phyloP scores from a whole-genome alignment of 2,888 invertebrate species.

The Amblyjoppa proteus region DNA sequence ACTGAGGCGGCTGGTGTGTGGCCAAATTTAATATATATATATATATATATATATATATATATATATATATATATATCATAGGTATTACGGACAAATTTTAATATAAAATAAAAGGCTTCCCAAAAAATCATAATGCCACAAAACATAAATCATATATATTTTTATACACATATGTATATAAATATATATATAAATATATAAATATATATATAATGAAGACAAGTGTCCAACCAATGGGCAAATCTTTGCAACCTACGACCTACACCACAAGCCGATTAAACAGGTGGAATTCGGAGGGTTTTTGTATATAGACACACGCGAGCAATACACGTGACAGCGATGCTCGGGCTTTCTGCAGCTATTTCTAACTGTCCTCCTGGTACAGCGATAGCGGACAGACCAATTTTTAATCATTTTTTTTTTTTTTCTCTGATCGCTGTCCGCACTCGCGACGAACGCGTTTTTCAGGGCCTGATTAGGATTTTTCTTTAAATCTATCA shows the following conservation, averaged over 20 bases:
- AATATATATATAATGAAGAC: slow-evolving; percentile 51
- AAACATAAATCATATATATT: slow-evolving; percentile 58
- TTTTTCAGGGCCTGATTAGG: slow-evolving; percentile 73
- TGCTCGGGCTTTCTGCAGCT: slow-evolving; percentile 64
- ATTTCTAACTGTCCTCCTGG: slow-evolving; percentile 58
- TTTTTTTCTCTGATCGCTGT: slow-evolving; percentile 68
- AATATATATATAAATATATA: slow-evolving; percentile 60
- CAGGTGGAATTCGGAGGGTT: slow-evolving; percentile 71
- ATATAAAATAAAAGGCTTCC: slow-evolving; percentile 47
- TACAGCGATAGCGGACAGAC: slow-evolving; percentile 50
- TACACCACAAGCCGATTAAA: slow-evolving; percentile 82
- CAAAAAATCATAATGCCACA: slow-evolving; percentile 68
- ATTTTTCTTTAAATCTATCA: slow-evolving; percentile 67
- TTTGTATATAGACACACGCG: slow-evolving; percentile 54
- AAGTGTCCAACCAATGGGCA: slow-evolving; percentile 76
- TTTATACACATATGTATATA: slow-evolving; percentile 27
- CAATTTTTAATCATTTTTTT: background rate
- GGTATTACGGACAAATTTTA: slow-evolving; percentile 63
- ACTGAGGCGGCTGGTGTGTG: slow-evolving; percentile 74
- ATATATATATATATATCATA: no score
- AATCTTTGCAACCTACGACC: slow-evolving; percentile 80
- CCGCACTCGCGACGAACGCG: slow-evolving; percentile 54
- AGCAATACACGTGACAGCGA: slow-evolving; percentile 61
- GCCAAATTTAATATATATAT: slow-evolving; percentile 66
- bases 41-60: slow-evolving; percentile 7